Conservation (phyloP, 92 coral and sea anemone species). For the Pocillopora grandis region DNA sequence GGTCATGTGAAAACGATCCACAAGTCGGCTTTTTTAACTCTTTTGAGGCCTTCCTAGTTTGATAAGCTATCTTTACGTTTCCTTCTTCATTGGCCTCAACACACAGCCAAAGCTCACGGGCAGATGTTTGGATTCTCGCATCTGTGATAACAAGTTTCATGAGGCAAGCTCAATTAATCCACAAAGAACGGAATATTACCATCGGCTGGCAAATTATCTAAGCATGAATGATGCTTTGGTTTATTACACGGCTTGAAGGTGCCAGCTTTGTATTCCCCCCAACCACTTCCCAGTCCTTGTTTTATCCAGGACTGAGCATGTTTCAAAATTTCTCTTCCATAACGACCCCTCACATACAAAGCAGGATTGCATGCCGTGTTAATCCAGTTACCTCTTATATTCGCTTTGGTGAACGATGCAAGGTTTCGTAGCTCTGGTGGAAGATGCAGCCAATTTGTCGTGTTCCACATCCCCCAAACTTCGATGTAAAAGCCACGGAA, state of each 20-base stretch:
- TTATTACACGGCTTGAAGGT: slow-evolving; percentile 31
- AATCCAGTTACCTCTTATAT: slow-evolving; percentile 29
- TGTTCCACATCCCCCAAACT: too few relatives aligned
- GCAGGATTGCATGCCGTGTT: slow-evolving; percentile 35
- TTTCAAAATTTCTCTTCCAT: slow-evolving; percentile 47
- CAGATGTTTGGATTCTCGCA: too few relatives aligned
- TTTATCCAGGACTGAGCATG: slow-evolving; percentile 50
- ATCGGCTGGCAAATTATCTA: slow-evolving; percentile 43
- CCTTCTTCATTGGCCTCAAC: too few relatives aligned
- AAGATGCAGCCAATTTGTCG: too few relatives aligned
- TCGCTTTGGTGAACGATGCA: slow-evolving; percentile 34
- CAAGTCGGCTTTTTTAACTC: too few relatives aligned
- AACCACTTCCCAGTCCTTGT: slow-evolving; percentile 19
- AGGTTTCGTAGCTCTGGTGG: slow-evolving; percentile 37
- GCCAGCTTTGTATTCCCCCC: slow-evolving; percentile 22
- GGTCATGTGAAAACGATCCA: too few relatives aligned
- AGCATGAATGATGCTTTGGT: slow-evolving; percentile 12
- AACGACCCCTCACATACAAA: slow-evolving; percentile 45
- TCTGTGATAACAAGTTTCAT: too few relatives aligned
- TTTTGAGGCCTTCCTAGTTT: too few relatives aligned
- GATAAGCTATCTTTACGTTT: too few relatives aligned
- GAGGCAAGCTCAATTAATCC: not conserved
- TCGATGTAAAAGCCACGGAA: too few relatives aligned
- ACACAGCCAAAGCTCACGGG: too few relatives aligned
- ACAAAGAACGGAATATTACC: slow-evolving; percentile 55